Evolutionary conservation across 2,113 vertebrate genomes (phyloP), one percentile per base, ranked within the genome.

Genomic region (Saguinus midas): DNA sequence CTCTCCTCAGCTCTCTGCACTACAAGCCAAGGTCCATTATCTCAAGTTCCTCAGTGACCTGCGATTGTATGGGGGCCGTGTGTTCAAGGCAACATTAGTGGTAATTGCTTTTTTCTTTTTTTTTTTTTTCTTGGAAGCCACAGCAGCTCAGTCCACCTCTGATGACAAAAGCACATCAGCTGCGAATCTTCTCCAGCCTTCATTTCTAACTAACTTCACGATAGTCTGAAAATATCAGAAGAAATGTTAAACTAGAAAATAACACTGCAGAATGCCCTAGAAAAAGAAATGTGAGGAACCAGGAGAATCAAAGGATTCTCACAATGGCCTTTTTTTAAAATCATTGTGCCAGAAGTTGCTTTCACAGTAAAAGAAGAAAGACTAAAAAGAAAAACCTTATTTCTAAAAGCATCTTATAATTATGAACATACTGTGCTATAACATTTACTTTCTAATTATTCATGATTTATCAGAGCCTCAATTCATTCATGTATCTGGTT

Each of bases 1-100:
- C 61, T 97, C 96, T 97, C 93, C 96, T 97, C 98, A 99, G 99
- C 98, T 99, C 29, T 99, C 99, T n/a, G 99, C 99, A 89, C 98
- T 99, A 95, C 99, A 99, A 98, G 99, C 99, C 96, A 99, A 99
- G 98, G 99, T 99, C 61, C 99, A 99, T 98, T 99, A 99, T 98
- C 99, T 99, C 95, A 99, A 99, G 98, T 99, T 99, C 98, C 99
- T 99, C 98, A 99, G 99, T 97, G 99, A 99, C 96, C 98, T 99
- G 94, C 98, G 99, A 90, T 98, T 99, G 52, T 99, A 99, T 18
- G 99, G 99, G 92, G 99, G 99, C 72, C 99, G 99, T 81, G 99
- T 99, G 87, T 99, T 99, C 98, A 99, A 99, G 98, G 99, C 99
- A 81, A 99, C 98, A 5, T 98, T 99, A 88, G 98, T 99, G 98